These are phyloP conservation scores for Heliconius hewitsoni DNA, from an alignment of 1,140 invertebrate species.

Conservation along the genomic window DNA sequence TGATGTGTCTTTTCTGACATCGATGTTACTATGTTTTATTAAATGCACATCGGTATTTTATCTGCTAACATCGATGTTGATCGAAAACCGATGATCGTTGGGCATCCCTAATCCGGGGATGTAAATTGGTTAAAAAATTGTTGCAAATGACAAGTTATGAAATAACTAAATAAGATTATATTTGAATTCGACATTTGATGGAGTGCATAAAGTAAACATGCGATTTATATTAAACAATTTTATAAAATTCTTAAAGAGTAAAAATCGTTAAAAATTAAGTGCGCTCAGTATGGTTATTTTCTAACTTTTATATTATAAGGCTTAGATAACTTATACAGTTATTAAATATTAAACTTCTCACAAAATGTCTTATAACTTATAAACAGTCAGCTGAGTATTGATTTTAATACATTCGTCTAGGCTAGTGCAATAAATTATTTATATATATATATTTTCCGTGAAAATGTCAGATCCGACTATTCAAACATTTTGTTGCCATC, in stretches of 20 bases:
- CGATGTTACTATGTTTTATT: too few relatives aligned
- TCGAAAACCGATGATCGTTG: too few relatives aligned
- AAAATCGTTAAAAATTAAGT: not conserved
- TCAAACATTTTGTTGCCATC: conserved; percentile 89
- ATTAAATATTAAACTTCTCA: not conserved
- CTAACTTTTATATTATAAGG: not conserved
- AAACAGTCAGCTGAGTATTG: not conserved
- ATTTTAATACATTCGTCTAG: not conserved
- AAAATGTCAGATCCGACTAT: conserved; percentile 90
- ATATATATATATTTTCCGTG: not conserved
- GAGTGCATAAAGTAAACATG: conserved; percentile 9
- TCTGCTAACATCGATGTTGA: too few relatives aligned
- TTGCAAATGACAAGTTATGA: not conserved
- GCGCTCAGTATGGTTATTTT: not conserved
- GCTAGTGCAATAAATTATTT: not conserved
- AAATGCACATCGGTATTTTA: too few relatives aligned
- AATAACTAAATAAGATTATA: too few relatives aligned
- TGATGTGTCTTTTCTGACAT: too few relatives aligned
- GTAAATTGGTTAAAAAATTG: not conserved
- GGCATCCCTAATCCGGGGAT: too few relatives aligned
- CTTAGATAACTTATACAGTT: not conserved
- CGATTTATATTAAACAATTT: not conserved
- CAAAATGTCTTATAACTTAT: not conserved
- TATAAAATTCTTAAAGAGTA: not conserved
- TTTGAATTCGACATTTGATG: not conserved